phyloP scores from a whole-genome alignment of 1,140 invertebrate genomes.

The Megalopta genalis region DNA sequence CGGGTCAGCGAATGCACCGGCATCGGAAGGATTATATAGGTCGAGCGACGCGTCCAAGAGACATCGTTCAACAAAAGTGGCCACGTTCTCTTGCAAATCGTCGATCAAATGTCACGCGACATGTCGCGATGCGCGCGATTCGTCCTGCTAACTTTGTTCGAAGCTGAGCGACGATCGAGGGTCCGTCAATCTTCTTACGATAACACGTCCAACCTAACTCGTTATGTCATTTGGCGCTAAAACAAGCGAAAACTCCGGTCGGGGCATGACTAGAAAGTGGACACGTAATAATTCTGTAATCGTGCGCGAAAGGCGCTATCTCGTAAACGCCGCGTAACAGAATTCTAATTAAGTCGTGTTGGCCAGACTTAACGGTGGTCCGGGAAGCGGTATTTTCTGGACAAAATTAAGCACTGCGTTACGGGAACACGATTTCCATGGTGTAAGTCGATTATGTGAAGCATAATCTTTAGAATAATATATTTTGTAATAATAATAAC shows the following conservation, averaged over 20 bases:
- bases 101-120: neutral
- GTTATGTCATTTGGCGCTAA: neutral
- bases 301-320: neutral
- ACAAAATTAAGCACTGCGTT: too few relatives aligned
- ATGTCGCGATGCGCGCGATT: too few relatives aligned
- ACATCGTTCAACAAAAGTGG: neutral
- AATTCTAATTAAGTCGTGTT: neutral
- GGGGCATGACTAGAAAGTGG: conserved; percentile 6
- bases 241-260: neutral
- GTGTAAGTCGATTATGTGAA: too few relatives aligned
- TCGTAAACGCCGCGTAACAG: neutral
- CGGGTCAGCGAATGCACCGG: too few relatives aligned
- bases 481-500: too few relatives aligned
- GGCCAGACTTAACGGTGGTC: too few relatives aligned
- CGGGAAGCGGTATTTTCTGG: too few relatives aligned
- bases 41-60: neutral
- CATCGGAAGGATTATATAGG: too few relatives aligned
- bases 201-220: neutral
- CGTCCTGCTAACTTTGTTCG: neutral
- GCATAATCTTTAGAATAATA: too few relatives aligned
- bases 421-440: too few relatives aligned
- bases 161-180: neutral
- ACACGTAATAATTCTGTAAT: conserved; percentile 14
- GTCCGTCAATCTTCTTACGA: neutral
- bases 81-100: neutral